Base-by-base conservation (phyloP, 2,797 vertebrate species). In the Periophthalmus magnuspinnatus region DNA sequence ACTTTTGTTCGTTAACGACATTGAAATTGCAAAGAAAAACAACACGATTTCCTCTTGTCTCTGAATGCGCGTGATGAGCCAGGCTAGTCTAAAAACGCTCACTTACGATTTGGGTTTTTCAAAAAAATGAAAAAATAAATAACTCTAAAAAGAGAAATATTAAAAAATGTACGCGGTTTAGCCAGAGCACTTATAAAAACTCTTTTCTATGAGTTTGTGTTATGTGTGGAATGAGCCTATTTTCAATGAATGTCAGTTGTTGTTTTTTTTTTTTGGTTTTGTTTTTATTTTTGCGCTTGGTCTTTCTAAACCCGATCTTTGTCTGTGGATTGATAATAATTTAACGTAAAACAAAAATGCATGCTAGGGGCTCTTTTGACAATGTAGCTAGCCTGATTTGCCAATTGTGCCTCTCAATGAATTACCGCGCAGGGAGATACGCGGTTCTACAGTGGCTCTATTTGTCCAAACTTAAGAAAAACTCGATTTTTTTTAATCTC, bases 401-500 rank as follows among this genome's bases (percentile, higher is more conserved):
- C 93, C 94, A 92, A 92, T 89, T 91, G 94, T 94, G 94, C 94
- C 94, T 94, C 92, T 88, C 91, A 86, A 86, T 87, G 90, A 93
- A 79, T 87, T 88, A 91, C 89, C 90, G 85, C 78, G 87, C 87
- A 84, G 84, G 86, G 83, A 78, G 67, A 85, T 85, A 86, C 83
- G 74, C 78, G 87, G 79, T 84, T 10, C n/a, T 32, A 84, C 66
- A 75, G 85, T 85, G 87, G 70, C 86, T 82, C 81, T 72, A 69
- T 81, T 83, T 81, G 86, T 71, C 75, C 80, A 89, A 83, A 67
- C 85, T 59, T 75, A 52, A 34, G 63, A 55, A 24, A 36, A 14
- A 32, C 38, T 45, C 38, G 13, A 10, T 38, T 2, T 34, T 2
- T 24, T 34, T n/a, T n/a, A 14, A 38, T 5, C 21, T 21, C 22